Base-by-base conservation (phyloP, 2,888 invertebrate genomes). In the Dysmachus trigonus region DNA sequence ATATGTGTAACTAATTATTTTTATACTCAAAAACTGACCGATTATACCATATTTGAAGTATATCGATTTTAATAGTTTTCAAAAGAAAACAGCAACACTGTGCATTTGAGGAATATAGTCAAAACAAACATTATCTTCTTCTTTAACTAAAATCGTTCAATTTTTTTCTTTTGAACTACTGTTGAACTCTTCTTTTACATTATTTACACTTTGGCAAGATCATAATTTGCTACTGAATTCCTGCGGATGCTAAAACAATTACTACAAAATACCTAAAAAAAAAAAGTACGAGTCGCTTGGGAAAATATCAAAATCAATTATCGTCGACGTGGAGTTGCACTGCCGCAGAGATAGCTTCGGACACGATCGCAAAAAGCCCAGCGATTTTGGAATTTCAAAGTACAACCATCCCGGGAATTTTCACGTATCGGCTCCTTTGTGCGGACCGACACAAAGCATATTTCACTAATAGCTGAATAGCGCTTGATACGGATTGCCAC, bases 381-480 rank as follows among this genome's bases (percentile, higher is more conserved):
- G 85, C 86, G 74, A 87, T 87, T 87, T 86, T 74, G 85, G 77
- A 87, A 87, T 87, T 85, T 87, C 88, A 86, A 79, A 85, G 73
- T 86, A 85, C 84, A 85, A 85, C 83, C 81, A 86, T 87, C 76
- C 41, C 18, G 74, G 85, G 87, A 87, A 87, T 88, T 87, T 87
- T 85, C 85, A 72, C 85, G 76, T 86, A 86, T 86, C 88, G 88
- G 86, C 87, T 82, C 87, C 87, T 86, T 88, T 88, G 87, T 87
- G 87, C 88, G 87, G 87, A 83, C 38, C 77, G 74, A 81, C 76
- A 88, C 88, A 89, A 89, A 89, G 89, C 89, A 89, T 89, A 89
- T 89, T 89, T 89, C 88, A 89, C 89, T 89, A 89, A 89, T 89
- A 89, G 89, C 89, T 88, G 87, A 89, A 89, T 89, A 89, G 88